phyloP scores from a whole-genome alignment of 2,113 vertebrate species.

The Poeciliopsis retropinna region DNA sequence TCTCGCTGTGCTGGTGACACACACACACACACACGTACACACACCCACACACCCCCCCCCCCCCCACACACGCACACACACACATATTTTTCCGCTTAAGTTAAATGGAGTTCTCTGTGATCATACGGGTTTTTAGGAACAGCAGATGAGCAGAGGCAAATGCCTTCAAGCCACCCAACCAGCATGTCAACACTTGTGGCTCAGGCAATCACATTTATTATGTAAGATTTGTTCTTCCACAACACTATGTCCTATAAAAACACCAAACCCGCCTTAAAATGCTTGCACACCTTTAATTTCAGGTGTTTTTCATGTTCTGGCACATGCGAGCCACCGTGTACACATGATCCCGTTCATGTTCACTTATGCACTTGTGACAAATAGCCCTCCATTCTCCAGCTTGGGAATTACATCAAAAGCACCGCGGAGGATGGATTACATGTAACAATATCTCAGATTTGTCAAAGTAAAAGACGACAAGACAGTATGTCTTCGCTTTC shows the following conservation, averaged over 20 bases:
- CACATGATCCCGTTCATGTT: slow-evolving; percentile 47
- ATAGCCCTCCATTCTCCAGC: slow-evolving; percentile 36
- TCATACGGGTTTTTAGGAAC: slow-evolving; percentile 48
- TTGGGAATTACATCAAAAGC: slow-evolving; percentile 61
- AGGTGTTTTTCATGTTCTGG: slow-evolving; percentile 10
- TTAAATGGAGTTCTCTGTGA: slow-evolving; percentile 25
- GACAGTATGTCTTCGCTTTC: slow-evolving; percentile 63
- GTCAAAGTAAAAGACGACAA: slow-evolving; percentile 60
- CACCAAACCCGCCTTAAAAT: slow-evolving; percentile 14
- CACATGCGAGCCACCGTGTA: slow-evolving; percentile 21
- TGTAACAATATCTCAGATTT: slow-evolving; percentile 75
- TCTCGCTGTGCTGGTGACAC: slow-evolving; percentile 20
- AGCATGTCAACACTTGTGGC: slow-evolving; percentile 23
- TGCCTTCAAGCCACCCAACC: slow-evolving; percentile 29
- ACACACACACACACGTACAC: neutral
- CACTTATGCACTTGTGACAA: slow-evolving; percentile 60
- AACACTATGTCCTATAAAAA: neutral
- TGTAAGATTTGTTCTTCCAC: slow-evolving; percentile 8
- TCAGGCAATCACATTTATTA: slow-evolving; percentile 14
- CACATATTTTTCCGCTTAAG: slow-evolving; percentile 10
- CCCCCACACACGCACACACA: too few relatives aligned
- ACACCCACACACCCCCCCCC: neutral
- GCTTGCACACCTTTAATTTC: slow-evolving; percentile 9
- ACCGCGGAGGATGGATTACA: slow-evolving; percentile 56
- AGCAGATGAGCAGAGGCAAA: slow-evolving; percentile 41